Conservation (phyloP, 2,113 vertebrate species). For the Microcebus ravelobensis region DNA sequence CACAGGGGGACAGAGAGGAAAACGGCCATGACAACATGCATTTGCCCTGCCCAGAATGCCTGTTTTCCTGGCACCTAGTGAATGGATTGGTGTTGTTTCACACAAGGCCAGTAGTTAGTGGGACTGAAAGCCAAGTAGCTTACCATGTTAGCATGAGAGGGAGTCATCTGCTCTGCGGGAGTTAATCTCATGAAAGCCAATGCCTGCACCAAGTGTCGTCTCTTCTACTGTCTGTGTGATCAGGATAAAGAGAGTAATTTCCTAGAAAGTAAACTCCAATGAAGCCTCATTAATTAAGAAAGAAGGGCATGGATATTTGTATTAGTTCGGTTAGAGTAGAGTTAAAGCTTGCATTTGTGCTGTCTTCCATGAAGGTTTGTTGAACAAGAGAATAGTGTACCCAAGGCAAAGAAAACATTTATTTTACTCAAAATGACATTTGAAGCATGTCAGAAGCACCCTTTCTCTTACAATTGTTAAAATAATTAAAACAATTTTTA, state of each 20-base stretch:
- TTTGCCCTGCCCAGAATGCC: background rate
- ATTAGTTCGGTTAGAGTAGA: background rate
- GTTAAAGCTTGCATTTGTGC: background rate
- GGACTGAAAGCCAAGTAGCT: background rate
- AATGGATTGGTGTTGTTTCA: background rate
- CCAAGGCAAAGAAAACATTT: background rate
- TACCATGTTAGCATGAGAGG: too few relatives aligned
- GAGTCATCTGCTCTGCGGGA: background rate
- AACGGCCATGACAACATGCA: background rate
- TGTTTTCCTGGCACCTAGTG: background rate
- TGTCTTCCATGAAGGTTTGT: background rate
- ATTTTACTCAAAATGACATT: constrained; percentile 4
- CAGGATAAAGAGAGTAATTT: background rate
- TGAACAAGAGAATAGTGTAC: background rate
- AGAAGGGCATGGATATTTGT: background rate
- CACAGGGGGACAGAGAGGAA: background rate
- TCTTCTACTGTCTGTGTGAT: background rate
- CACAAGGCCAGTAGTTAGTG: background rate
- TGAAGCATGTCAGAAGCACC: background rate
- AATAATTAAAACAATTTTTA: background rate
- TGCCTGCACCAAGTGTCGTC: background rate
- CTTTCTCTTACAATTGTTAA: background rate
- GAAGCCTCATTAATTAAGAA: background rate
- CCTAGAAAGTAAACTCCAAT: background rate
- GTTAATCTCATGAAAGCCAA: background rate